Evolutionary conservation across 2,797 vertebrate genomes (phyloP), one percentile per base, ranked within the genome.

Genomic region (Scarus forsteni): DNA sequence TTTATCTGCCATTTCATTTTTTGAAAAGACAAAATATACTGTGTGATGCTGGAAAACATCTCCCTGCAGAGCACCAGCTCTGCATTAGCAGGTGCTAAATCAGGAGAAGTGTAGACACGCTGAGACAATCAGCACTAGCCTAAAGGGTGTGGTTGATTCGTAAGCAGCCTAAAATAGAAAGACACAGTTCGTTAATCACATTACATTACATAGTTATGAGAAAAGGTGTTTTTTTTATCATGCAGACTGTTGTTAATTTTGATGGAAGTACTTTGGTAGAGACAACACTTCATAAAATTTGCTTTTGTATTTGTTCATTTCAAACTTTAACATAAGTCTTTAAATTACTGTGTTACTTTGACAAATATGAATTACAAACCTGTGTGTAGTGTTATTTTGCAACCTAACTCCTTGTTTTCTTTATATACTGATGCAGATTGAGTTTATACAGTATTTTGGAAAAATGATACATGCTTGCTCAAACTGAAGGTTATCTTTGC

Each of bases 21-120:
- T 60, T 68, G 51, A 71, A 67, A 61, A 75, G 12, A 53, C 3
- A 61, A 68, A 82, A 60, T 46, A 43, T 54, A 52, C 34, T 40
- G 38, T 76, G 34, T 69, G 54, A 46, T 49, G 10, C 35, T 42
- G 40, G 15, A 16, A 46, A 6, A 46, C 8, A 38, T 8, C 45
- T 44, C n/a, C 12, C 27, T 4, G 4, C 10, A 7, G 60, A 34
- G 6, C 43, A 60, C 19, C 5, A 6, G 15, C 42, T 64, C 11
- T 43, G 44, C 39, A 67, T 36, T 49, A 57, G 46, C 46, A 34
- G 42, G 35, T 39, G 14, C 53, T 50, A 16, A 61, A 57, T 51
- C 34, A 59, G 34, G 43, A 70, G 44, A 39, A n/a, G 16, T 45
- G 27, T 46, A 61, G 1, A 39, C 56, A 65, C 45, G 39, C 46